A percentile compares a stretch with the other conserved stretches of the same genome.
phyloP scores from a whole-genome alignment of 2,888 invertebrate genomes.

The Leptodirus hochenwartii region DNA sequence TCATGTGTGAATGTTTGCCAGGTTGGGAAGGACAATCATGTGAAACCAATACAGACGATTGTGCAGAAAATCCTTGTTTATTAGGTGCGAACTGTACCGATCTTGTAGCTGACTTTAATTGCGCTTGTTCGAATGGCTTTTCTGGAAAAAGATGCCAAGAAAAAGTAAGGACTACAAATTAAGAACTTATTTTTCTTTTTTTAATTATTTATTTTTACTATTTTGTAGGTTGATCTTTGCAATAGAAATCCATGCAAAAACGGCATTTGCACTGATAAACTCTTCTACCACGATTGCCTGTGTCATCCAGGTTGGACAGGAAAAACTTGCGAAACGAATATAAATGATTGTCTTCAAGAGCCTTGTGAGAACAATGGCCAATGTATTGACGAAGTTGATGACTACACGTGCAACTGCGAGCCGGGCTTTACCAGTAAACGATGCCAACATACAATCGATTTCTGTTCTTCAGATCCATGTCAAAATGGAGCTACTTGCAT shows the following conservation, averaged over 20 bases:
- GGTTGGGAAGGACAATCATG: constrained; percentile 97
- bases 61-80: constrained; percentile 80
- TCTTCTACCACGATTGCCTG: constrained; percentile 72
- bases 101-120: constrained; percentile 83
- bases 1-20: constrained; percentile 84
- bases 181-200: too few species aligned
- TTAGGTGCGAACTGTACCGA: constrained; percentile 87
- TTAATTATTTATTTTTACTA: too few species aligned
- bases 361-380: constrained; percentile 88
- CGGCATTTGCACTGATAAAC: constrained; percentile 79
- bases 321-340: constrained; percentile 68
- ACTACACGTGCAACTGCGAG: constrained; percentile 75
- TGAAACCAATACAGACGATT: constrained; percentile 84
- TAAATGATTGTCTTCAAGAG: constrained; percentile 73
- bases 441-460: constrained; percentile 86
- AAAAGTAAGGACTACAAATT: too few species aligned
- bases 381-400: constrained; percentile 74
- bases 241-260: constrained; percentile 79
- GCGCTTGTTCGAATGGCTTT: constrained; percentile 86
- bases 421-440: constrained; percentile 86
- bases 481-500: constrained; percentile 80
- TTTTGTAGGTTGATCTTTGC: constrained; percentile 85
- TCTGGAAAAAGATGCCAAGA: constrained; percentile 90
- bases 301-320: constrained; percentile 89
- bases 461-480: constrained; percentile 78